Evolutionary conservation across 92 coral and sea anemone species (phyloP).

Genomic region (Palythoa heliodiscus): DNA sequence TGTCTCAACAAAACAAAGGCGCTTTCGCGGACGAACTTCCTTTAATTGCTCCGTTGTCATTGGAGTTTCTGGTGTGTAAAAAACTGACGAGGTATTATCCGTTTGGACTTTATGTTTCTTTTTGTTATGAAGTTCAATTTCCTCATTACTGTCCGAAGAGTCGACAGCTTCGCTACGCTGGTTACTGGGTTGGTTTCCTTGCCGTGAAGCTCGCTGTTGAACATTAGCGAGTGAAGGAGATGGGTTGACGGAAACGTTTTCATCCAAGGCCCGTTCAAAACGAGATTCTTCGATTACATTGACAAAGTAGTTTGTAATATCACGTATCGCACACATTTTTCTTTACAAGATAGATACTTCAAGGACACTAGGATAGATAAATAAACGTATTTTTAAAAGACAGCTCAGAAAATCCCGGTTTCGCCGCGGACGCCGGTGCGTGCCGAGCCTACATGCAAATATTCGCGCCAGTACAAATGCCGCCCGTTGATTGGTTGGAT

Average conservation of each 20-base stretch:
- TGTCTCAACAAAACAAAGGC: constrained; percentile 54
- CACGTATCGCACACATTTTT: constrained; percentile 75
- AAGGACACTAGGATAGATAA: background rate
- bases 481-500: constrained; percentile 68
- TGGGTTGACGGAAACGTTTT: constrained; percentile 72
- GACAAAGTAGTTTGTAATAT: constrained; percentile 66
- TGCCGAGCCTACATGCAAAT: constrained; percentile 53
- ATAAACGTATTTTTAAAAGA: background rate
- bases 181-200: constrained; percentile 9
- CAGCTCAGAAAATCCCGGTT: background rate
- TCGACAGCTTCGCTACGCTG: constrained; percentile 11
- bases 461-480: constrained; percentile 73
- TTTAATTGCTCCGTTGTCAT: constrained; percentile 12
- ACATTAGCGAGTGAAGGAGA: constrained; percentile 49
- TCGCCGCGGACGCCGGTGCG: background rate
- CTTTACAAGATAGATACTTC: background rate
- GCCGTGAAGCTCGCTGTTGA: constrained; percentile 36
- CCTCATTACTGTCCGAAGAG: constrained; percentile 27
- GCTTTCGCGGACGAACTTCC: constrained; percentile 46
- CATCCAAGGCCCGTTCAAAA: constrained; percentile 70
- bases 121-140: constrained; percentile 6
- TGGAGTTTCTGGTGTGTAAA: constrained; percentile 73
- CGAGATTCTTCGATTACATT: constrained; percentile 28
- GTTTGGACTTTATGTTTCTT: constrained; percentile 28
- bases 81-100: constrained; percentile 49